phyloP scores from a whole-genome alignment of 2,888 invertebrate genomes.

The Rugalucina vietnamica region DNA sequence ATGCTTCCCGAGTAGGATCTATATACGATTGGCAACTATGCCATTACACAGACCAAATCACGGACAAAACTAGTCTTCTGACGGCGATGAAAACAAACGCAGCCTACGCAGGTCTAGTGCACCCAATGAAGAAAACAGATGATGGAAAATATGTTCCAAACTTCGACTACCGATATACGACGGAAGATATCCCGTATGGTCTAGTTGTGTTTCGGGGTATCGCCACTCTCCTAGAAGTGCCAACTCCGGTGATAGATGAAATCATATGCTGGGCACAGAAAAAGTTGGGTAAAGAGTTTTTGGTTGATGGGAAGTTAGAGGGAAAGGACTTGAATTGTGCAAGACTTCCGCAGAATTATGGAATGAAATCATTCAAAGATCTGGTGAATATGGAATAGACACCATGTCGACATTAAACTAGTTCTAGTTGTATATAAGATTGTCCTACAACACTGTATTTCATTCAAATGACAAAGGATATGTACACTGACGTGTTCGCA shows the following conservation, averaged over 20 bases:
- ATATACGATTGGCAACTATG: slow-evolving; percentile 49
- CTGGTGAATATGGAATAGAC: background rate
- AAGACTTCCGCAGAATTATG: slow-evolving; percentile 62
- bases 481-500: too few relatives aligned
- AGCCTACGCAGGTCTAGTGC: slow-evolving; percentile 54
- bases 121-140: slow-evolving; percentile 52
- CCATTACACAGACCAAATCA: slow-evolving; percentile 52
- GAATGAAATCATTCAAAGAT: background rate
- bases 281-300: slow-evolving; percentile 62
- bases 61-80: slow-evolving; percentile 45
- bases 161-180: slow-evolving; percentile 62
- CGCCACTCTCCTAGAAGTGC: slow-evolving; percentile 51
- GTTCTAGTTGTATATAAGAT: too few relatives aligned
- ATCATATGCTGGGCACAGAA: slow-evolving; percentile 69
- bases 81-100: slow-evolving; percentile 57
- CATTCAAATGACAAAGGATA: too few relatives aligned
- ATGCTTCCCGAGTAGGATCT: slow-evolving; percentile 36
- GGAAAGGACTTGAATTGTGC: slow-evolving; percentile 62
- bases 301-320: slow-evolving; percentile 57
- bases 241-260: slow-evolving; percentile 66
- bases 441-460: too few relatives aligned
- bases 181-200: slow-evolving; percentile 68
- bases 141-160: slow-evolving; percentile 58
- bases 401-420: too few relatives aligned
- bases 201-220: slow-evolving; percentile 66